Conservation (phyloP, 2,888 invertebrate genomes). For the Clivina fossor region DNA sequence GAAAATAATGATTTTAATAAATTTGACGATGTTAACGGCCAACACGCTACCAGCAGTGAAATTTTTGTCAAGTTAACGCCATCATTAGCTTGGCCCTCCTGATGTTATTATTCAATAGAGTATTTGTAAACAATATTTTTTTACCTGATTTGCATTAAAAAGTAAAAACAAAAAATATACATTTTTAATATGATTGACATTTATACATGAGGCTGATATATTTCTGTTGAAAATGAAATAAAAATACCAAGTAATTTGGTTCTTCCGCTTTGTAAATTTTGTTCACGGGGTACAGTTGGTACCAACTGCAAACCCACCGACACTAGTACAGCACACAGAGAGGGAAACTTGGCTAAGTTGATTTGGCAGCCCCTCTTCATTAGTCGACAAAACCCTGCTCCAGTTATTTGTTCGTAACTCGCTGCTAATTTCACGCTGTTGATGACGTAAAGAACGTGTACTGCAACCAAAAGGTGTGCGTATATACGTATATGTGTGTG, state of each 20-base stretch:
- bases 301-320: slow-evolving; percentile 26
- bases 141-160: too few relatives aligned
- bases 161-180: too few relatives aligned
- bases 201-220: slow-evolving; percentile 23
- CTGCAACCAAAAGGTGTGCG: slow-evolving; percentile 25
- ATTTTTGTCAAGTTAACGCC: too few relatives aligned
- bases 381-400: slow-evolving; percentile 24
- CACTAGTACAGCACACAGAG: slow-evolving; percentile 1
- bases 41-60: too few relatives aligned
- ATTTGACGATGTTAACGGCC: too few relatives aligned
- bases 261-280: slow-evolving; percentile 29
- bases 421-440: slow-evolving; percentile 33
- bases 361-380: slow-evolving; percentile 32
- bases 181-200: too few relatives aligned
- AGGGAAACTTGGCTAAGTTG: slow-evolving; percentile 30
- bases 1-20: too few relatives aligned
- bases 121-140: too few relatives aligned
- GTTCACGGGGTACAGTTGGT: slow-evolving; percentile 20
- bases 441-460: slow-evolving; percentile 33
- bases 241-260: slow-evolving; percentile 29
- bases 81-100: too few relatives aligned
- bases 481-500: too few relatives aligned
- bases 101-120: too few relatives aligned
- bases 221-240: slow-evolving; percentile 27
- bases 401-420: slow-evolving; percentile 33